Evolutionary conservation across 2,797 vertebrate genomes (phyloP).

Genomic region (Fistularia commersonii): DNA sequence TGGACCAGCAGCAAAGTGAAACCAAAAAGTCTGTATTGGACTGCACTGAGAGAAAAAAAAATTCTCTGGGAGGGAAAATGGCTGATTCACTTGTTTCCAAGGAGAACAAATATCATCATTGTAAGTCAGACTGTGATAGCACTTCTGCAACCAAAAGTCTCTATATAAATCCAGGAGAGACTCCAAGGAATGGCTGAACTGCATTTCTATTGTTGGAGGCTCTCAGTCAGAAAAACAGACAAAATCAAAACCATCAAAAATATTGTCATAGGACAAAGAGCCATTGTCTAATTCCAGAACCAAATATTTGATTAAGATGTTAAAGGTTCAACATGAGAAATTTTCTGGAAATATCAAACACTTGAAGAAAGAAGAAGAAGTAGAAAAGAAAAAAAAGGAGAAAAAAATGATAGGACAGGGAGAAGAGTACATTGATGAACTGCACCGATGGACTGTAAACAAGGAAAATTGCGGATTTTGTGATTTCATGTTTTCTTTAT

Average conservation of each 20-base stretch:
- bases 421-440: no score
- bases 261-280: slow-evolving; percentile 9
- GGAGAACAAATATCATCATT: slow-evolving; percentile 31
- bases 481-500: no score
- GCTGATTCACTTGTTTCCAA: slow-evolving; percentile 16
- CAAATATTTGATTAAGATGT: slow-evolving; percentile 20
- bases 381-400: slow-evolving; percentile 20
- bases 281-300: slow-evolving; percentile 9
- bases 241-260: slow-evolving; percentile 18
- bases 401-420: no score
- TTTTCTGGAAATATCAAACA: slow-evolving; percentile 11
- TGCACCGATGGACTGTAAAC: no score
- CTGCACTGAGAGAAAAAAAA: slow-evolving; percentile 11
- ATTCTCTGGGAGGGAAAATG: slow-evolving; percentile 12
- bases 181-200: slow-evolving; percentile 26
- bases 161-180: slow-evolving; percentile 31
- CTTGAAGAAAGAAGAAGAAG: slow-evolving; percentile 35
- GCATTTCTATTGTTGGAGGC: slow-evolving; percentile 12
- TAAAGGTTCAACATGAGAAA: slow-evolving; percentile 11
- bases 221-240: slow-evolving; percentile 19
- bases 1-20: slow-evolving; percentile 1
- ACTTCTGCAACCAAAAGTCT: slow-evolving; percentile 17
- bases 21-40: slow-evolving; percentile 9
- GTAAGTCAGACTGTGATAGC: slow-evolving; percentile 13
- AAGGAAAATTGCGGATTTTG: no score